Evolutionary conservation across 2,888 invertebrate species (phyloP), one percentile per base, ranked within the genome.

Genomic region (Athetis lepigone): DNA sequence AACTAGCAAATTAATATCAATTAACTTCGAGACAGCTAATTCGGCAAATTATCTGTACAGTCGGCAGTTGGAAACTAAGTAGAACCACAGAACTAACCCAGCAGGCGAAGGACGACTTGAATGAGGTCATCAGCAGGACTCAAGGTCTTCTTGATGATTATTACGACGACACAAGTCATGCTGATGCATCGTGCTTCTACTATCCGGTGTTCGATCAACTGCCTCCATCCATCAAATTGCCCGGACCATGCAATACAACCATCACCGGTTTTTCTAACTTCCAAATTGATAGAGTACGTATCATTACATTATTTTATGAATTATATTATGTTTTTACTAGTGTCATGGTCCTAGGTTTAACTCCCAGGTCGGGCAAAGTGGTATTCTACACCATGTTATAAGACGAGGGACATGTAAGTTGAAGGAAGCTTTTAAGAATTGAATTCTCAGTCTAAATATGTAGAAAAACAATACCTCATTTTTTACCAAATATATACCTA

Each of bases 31-130:
- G 8, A 42, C 1, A 6, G 1, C 29, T 7, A 46, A 23, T 47
- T 37, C 29, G 2, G 27, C 4, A 13, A 19, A 39, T 4, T 21
- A 57, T 11, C 23, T 50, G 75, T 67, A 11, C 82, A 95, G 94
- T 94, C 0, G 82, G 83, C 75, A 94, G 94, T 70, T 94, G 94
- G 94, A 92, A 92, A 62, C 79, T 94, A 0, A 92, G 94, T 59
- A 86, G 91, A 74, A 79, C 65, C 2, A 80, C 69, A 2, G 75
- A 87, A 0, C 81, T 92, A 0, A 87, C 73, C 29, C 2, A 54
- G 2, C 54, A 69, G 45, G 87, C 89, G 1, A 69, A 77, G 11
- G 57, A 58, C 5, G 77, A 74, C 1, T 91, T 94, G 2, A 73
- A 88, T 21, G 42, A 62, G 0, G 74, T 83, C 1, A 85, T 95